Conservation (phyloP, 2,113 vertebrate species). For the Trematomus loennbergii region DNA sequence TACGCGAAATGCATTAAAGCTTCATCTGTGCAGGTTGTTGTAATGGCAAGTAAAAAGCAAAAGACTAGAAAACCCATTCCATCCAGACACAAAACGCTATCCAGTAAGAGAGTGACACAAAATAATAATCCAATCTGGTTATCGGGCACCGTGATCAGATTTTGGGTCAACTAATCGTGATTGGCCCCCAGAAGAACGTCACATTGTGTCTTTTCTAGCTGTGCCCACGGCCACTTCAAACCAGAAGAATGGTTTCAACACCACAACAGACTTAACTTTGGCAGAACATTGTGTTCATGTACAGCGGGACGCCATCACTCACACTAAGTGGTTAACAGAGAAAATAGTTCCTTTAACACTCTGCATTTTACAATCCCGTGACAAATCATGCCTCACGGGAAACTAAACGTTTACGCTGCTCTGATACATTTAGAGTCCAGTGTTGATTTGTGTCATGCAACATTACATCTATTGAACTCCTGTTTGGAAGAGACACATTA, state of each 20-base stretch:
- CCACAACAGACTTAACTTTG: background rate
- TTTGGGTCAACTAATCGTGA: background rate
- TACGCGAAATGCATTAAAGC: background rate
- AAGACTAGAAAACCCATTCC: background rate
- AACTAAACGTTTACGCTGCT: conserved; percentile 31
- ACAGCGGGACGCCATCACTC: conserved; percentile 16
- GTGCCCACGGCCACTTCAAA: no score
- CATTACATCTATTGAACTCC: conserved; percentile 56
- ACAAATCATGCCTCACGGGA: conserved; percentile 35
- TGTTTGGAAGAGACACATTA: conserved; percentile 30
- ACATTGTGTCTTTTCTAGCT: background rate
- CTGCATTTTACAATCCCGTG: conserved; percentile 30
- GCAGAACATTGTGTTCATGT: background rate
- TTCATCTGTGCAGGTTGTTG: background rate
- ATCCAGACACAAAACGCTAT: background rate
- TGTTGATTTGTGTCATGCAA: conserved; percentile 52
- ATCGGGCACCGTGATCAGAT: background rate
- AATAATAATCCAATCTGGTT: background rate
- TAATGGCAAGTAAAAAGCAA: background rate
- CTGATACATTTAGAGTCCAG: conserved; percentile 33
- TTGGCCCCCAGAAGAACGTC: background rate
- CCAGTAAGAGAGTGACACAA: background rate
- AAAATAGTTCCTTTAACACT: conserved; percentile 10
- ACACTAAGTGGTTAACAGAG: conserved; percentile 1
- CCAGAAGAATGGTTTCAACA: background rate